Conservation (phyloP, 1,140 invertebrate species). For the Drosophila nigrodunni region DNA sequence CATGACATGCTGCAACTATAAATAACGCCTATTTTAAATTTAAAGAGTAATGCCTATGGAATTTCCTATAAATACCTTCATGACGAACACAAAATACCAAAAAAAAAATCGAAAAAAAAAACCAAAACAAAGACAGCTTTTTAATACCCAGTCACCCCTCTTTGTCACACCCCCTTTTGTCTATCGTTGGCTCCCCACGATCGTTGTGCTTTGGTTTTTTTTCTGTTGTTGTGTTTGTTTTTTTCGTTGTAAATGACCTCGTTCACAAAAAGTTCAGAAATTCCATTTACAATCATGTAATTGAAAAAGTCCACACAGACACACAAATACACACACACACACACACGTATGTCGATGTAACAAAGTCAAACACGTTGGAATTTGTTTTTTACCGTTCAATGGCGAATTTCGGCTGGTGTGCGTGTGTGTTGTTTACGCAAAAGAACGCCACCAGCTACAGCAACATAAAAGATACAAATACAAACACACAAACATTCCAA, state of each 20-base stretch:
- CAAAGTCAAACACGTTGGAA: conserved; percentile 79
- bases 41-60: conserved; percentile 72
- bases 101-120: conserved; percentile 18
- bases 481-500: conserved; percentile 48
- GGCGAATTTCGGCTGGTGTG: conserved; percentile 64
- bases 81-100: conserved; percentile 68
- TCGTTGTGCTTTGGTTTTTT: conserved; percentile 34
- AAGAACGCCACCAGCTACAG: conserved; percentile 71
- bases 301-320: conserved; percentile 69
- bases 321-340: conserved; percentile 15
- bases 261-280: conserved; percentile 80
- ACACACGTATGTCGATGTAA: conserved; percentile 26
- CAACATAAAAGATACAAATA: conserved; percentile 34
- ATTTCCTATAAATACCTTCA: conserved; percentile 79
- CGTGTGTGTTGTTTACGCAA: conserved; percentile 61
- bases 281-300: conserved; percentile 82
- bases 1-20: conserved; percentile 53
- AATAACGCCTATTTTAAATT: conserved; percentile 68
- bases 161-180: not conserved
- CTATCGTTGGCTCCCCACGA: not conserved
- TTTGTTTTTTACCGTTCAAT: conserved; percentile 79
- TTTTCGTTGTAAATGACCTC: conserved; percentile 78
- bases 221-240: conserved; percentile 28
- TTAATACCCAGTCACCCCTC: conserved; percentile 46
- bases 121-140: conserved; percentile 33